Evolutionary conservation across 2,888 invertebrate genomes (phyloP).

Genomic region (Bellardia pandia): DNA sequence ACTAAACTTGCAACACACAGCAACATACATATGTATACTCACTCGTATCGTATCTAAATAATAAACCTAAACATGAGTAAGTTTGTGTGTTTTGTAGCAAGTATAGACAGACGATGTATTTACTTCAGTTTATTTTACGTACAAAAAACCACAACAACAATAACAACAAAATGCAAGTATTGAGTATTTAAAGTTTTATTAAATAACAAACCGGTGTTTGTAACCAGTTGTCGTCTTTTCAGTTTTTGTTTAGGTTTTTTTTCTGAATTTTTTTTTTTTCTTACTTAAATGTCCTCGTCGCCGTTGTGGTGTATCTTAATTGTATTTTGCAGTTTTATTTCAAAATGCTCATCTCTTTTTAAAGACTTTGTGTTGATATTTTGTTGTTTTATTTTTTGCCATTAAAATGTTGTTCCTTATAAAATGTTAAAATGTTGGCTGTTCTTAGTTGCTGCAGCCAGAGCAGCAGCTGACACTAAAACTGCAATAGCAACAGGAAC

Average conservation of each 20-base stretch:
- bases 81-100: conserved; percentile 35
- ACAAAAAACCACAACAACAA: not conserved
- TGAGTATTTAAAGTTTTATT: conserved; percentile 65
- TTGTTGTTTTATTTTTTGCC: conserved; percentile 37
- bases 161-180: conserved; percentile 49
- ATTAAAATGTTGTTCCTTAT: conserved; percentile 62
- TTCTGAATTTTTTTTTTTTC: conserved; percentile 33
- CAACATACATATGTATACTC: not conserved
- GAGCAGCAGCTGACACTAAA: conserved; percentile 47
- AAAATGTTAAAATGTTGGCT: conserved; percentile 52
- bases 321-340: conserved; percentile 71
- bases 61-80: conserved; percentile 34
- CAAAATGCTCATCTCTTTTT: conserved; percentile 69
- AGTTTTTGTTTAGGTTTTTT: conserved; percentile 46
- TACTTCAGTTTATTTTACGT: conserved; percentile 33
- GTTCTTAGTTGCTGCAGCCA: conserved; percentile 39
- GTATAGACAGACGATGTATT: conserved; percentile 38
- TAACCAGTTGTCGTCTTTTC: conserved; percentile 67
- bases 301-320: conserved; percentile 69
- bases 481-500: conserved; percentile 57
- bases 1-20: conserved; percentile 45
- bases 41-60: conserved; percentile 30
- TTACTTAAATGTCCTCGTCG: conserved; percentile 69
- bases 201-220: conserved; percentile 74
- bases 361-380: conserved; percentile 45